Percentiles rank a stretch among this genome's conserved stretches.
These are phyloP conservation scores for Aphaenogaster ashmeadi DNA, from an alignment of 1,140 invertebrate species.

Conservation along the genomic window DNA sequence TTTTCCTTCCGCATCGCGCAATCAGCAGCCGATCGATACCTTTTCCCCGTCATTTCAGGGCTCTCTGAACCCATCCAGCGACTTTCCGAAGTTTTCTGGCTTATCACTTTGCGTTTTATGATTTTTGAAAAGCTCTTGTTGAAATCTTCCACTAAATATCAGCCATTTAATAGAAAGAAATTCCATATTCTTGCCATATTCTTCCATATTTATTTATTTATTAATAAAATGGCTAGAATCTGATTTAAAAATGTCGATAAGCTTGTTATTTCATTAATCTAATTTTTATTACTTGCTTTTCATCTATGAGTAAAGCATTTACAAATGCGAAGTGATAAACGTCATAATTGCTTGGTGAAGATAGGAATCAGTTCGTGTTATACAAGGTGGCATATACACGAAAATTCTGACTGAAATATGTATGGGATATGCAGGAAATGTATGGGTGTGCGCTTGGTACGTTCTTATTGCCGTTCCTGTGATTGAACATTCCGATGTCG, in stretches of 20 bases:
- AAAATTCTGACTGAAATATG: not conserved
- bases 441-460: conserved; percentile 3
- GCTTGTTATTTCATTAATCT: conserved; percentile 11
- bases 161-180: not conserved
- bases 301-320: not conserved
- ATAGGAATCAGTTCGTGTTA: conserved; percentile 8
- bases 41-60: not conserved
- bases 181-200: not conserved
- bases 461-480: conserved; percentile 63
- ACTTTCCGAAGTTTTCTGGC: not conserved
- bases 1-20: conserved; percentile 29
- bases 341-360: not conserved
- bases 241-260: not conserved
- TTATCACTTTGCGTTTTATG: conserved; percentile 10
- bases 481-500: conserved; percentile 55
- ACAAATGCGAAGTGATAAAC: conserved; percentile 23
- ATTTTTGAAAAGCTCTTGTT: not conserved
- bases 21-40: conserved; percentile 30
- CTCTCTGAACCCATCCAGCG: not conserved
- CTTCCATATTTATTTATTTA: conserved; percentile 14
- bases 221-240: not conserved
- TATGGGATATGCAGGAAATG: not conserved
- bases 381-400: not conserved
- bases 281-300: conserved; percentile 2
- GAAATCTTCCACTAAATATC: not conserved